A percentile compares a stretch with the other conserved stretches of the same genome.
Conservation (phyloP, 2,888 invertebrate species). For the Scelioninae gen. 1 region DNA sequence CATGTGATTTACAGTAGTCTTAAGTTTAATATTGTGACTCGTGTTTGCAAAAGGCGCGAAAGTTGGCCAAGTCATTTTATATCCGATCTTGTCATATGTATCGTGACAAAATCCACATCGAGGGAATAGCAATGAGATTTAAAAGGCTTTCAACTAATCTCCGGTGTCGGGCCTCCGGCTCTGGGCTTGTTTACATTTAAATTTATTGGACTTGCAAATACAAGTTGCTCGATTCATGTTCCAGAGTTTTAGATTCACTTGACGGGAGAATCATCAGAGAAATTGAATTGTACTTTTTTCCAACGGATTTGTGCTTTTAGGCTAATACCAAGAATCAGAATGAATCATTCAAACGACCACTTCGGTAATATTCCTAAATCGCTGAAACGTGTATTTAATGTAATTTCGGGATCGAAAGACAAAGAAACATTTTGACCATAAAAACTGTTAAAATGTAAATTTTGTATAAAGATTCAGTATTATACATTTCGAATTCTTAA, state of each 20-base stretch:
- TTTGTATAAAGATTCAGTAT: too few species aligned
- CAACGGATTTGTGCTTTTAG: conserved; percentile 44
- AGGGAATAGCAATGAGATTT: conserved; percentile 69
- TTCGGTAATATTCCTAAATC: conserved; percentile 28
- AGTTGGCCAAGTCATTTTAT: conserved; percentile 54
- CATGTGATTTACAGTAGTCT: not conserved
- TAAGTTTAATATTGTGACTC: conserved; percentile 21
- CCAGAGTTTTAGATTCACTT: conserved; percentile 55
- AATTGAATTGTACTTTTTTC: conserved; percentile 52
- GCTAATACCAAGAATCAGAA: conserved; percentile 36
- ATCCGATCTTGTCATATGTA: conserved; percentile 61
- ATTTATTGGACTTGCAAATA: conserved; percentile 71
- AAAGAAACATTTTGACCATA: not conserved
- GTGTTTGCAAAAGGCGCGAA: conserved; percentile 29
- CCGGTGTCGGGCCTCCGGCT: conserved; percentile 56
- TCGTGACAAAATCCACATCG: conserved; percentile 64
- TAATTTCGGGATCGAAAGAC: not conserved
- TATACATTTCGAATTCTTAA: too few species aligned
- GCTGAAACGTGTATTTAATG: conserved; percentile 20
- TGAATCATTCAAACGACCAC: conserved; percentile 43
- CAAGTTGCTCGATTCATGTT: conserved; percentile 64
- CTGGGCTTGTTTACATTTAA: conserved; percentile 70
- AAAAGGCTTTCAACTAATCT: conserved; percentile 71
- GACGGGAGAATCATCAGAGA: conserved; percentile 33
- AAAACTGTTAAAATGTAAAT: too few species aligned